Evolutionary conservation across 2,113 vertebrate genomes (phyloP).

Genomic region (Polypterus senegalus): DNA sequence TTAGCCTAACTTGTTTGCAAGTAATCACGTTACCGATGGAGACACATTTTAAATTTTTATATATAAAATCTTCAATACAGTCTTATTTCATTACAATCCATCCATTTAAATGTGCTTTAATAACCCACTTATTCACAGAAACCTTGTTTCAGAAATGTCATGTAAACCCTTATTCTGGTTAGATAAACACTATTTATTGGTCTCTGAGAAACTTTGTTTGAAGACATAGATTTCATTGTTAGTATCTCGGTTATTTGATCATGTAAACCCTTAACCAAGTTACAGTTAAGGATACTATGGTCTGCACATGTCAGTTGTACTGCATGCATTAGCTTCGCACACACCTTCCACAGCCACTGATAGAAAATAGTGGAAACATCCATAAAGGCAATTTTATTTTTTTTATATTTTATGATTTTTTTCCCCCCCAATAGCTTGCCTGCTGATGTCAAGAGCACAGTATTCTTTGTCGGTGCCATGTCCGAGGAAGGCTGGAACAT

Average conservation of each 20-base stretch:
- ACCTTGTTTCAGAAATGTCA: too few species aligned
- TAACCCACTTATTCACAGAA: too few species aligned
- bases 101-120: not conserved
- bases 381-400: not conserved
- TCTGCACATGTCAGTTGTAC: slow-evolving; percentile 12
- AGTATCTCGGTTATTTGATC: not conserved
- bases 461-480: slow-evolving; percentile 71
- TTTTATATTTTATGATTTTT: not conserved
- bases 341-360: too few species aligned
- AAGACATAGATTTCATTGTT: not conserved
- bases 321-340: not conserved
- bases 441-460: slow-evolving; percentile 62
- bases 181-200: not conserved
- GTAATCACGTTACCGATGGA: too few species aligned
- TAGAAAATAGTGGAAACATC: slow-evolving; percentile 9
- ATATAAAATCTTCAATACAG: not conserved
- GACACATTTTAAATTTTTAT: too few species aligned
- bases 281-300: not conserved
- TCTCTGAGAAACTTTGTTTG: not conserved
- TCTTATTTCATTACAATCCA: not conserved
- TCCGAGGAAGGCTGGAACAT: slow-evolving; percentile 54
- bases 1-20: too few species aligned
- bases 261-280: too few species aligned
- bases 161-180: too few species aligned
- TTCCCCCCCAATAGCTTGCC: slow-evolving; percentile 54